Evolutionary conservation across 2,888 invertebrate species (phyloP).

Genomic region (Acleris laterana): DNA sequence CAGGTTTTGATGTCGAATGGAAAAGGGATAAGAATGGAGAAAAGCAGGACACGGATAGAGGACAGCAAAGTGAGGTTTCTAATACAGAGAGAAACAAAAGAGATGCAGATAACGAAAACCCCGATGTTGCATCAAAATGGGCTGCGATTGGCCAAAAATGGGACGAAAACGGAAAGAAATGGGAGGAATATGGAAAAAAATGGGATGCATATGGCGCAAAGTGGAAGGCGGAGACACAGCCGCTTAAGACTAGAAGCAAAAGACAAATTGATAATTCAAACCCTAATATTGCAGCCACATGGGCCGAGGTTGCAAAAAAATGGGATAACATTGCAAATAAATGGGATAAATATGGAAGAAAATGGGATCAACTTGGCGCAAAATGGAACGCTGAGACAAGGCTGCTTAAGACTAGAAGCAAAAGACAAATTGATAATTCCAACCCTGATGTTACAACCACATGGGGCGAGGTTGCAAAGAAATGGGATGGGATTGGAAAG

Average conservation of each 20-base stretch:
- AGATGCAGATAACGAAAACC: neutral
- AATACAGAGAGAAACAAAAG: neutral
- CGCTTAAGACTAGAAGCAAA: neutral
- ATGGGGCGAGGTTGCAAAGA: neutral
- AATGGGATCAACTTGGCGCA: neutral
- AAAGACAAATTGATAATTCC: neutral
- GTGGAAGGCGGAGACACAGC: neutral
- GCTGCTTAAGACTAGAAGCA: neutral
- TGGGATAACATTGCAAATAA: neutral
- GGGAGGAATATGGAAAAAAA: slow-evolving; percentile 7
- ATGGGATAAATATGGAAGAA: neutral
- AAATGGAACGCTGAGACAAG: neutral
- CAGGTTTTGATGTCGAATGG: neutral
- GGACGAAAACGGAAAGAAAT: slow-evolving; percentile 2
- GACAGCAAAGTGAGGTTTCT: neutral
- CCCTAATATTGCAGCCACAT: too few species aligned
- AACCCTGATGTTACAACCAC: neutral
- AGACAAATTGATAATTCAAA: neutral
- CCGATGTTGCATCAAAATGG: neutral
- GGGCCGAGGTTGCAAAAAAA: neutral
- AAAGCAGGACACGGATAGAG: neutral
- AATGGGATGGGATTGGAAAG: neutral
- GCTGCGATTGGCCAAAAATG: slow-evolving; percentile 1
- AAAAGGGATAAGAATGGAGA: neutral
- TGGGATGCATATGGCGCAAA: slow-evolving; percentile 3